Conservation (phyloP, 2,888 invertebrate species). For the Idaea aversata region DNA sequence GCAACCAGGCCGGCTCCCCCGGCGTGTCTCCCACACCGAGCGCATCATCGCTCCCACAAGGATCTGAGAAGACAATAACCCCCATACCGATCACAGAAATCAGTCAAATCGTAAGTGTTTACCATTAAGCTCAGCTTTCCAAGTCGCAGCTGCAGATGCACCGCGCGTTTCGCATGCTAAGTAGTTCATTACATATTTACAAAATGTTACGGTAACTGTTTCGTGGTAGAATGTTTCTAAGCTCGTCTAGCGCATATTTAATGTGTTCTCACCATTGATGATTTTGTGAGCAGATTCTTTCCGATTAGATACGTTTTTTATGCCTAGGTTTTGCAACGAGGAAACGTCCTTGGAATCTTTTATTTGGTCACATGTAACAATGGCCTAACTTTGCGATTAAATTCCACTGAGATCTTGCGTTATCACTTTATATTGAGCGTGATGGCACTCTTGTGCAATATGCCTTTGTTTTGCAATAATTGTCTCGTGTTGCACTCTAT, state of each 20-base stretch:
- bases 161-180: constrained; percentile 48
- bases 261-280: constrained; percentile 30
- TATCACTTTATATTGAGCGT: constrained; percentile 29
- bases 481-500: constrained; percentile 19
- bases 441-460: constrained; percentile 36
- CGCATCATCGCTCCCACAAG: constrained; percentile 79
- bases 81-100: constrained; percentile 84
- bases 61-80: constrained; percentile 77
- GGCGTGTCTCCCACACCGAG: constrained; percentile 83
- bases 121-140: constrained; percentile 13
- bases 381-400: constrained; percentile 12
- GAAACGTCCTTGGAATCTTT: constrained; percentile 18
- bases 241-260: constrained; percentile 34
- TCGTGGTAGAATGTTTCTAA: constrained; percentile 37
- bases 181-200: constrained; percentile 41
- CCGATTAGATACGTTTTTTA: constrained; percentile 11
- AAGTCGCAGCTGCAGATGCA: constrained; percentile 37
- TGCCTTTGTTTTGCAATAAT: constrained; percentile 34
- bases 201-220: constrained; percentile 43
- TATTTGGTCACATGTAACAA: constrained; percentile 22
- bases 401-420: constrained; percentile 18
- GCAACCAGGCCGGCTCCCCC: constrained; percentile 78
- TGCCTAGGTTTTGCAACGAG: constrained; percentile 9
- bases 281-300: constrained; percentile 18
- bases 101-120: constrained; percentile 83